Evolutionary conservation across 2,113 vertebrate genomes (phyloP).

Genomic region (Podarcis cretensis): DNA sequence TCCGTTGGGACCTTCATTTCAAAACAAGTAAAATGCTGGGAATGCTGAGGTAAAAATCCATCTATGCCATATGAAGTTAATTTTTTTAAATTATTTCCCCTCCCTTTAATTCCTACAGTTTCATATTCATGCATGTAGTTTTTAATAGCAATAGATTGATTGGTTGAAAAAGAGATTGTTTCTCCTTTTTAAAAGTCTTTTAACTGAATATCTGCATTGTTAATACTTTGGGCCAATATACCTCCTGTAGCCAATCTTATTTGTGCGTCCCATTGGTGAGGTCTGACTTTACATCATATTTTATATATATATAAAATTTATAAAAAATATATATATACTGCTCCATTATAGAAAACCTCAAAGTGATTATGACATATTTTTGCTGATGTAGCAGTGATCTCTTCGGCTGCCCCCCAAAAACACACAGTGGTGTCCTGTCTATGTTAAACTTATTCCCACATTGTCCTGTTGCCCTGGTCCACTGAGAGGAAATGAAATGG

Average conservation of each 20-base stretch:
- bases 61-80: neutral
- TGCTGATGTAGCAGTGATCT: neutral
- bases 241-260: neutral
- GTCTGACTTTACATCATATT: neutral
- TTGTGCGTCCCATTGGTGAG: neutral
- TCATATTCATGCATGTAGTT: neutral
- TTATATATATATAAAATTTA: too few species aligned
- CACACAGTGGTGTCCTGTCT: neutral
- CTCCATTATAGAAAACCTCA: too few species aligned
- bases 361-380: neutral
- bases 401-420: neutral
- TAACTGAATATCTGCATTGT: neutral
- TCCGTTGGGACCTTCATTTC: neutral
- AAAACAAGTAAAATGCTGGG: accelerated
- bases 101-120: accelerated
- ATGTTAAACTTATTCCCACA: neutral
- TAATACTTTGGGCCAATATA: accelerated
- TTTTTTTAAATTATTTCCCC: neutral
- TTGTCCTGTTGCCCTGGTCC: neutral
- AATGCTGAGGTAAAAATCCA: neutral
- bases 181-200: accelerated
- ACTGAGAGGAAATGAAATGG: neutral
- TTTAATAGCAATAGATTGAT: accelerated
- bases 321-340: too few species aligned
- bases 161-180: neutral